These are phyloP conservation scores for Eubasilissa regina DNA, from an alignment of 1,140 invertebrate genomes.

Conservation along the genomic window DNA sequence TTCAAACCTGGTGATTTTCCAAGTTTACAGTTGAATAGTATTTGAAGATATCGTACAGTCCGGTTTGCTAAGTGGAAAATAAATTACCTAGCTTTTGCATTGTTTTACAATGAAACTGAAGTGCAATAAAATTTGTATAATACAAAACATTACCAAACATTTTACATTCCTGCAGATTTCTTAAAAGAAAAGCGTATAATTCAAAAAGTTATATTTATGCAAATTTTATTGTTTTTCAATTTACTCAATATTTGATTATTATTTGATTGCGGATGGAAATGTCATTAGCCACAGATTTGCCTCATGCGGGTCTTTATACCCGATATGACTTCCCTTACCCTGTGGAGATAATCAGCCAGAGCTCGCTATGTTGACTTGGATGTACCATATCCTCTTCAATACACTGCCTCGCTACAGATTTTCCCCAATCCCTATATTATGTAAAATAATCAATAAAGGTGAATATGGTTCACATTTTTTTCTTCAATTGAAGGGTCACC, in stretches of 20 bases:
- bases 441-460: too few species aligned
- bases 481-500: too few species aligned
- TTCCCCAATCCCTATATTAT: neutral
- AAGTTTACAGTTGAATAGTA: too few species aligned
- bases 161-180: neutral
- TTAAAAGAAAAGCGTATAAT: too few species aligned
- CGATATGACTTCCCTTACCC: constrained; percentile 55
- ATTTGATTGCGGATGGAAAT: too few species aligned
- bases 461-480: too few species aligned
- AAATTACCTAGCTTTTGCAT: constrained; percentile 35
- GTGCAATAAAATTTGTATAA: neutral
- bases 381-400: constrained; percentile 48
- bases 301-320: constrained; percentile 44
- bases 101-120: constrained; percentile 14
- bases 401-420: constrained; percentile 55
- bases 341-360: constrained; percentile 54
- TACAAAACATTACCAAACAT: neutral
- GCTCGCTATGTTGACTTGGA: constrained; percentile 57
- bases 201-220: too few species aligned
- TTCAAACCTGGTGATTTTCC: too few species aligned
- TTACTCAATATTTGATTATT: neutral
- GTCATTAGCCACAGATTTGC: constrained; percentile 50
- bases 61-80: neutral
- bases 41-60: too few species aligned
- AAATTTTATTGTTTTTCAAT: neutral